These are phyloP conservation scores for Hyphantria cunea DNA, from an alignment of 1,140 invertebrate genomes.

Conservation along the genomic window DNA sequence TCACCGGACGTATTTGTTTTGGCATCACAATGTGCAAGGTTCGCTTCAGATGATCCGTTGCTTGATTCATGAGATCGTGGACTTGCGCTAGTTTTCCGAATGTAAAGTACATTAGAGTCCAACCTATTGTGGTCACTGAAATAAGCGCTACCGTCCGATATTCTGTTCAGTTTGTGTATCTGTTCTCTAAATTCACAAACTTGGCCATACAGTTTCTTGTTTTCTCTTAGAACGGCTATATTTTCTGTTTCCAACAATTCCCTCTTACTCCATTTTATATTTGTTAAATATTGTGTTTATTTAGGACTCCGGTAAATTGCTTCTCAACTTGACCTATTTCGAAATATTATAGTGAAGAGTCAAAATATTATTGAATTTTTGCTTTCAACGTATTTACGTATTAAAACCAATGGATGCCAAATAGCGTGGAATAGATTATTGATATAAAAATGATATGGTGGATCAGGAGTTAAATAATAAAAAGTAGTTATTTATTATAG, in stretches of 20 bases:
- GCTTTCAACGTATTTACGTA: too few species aligned
- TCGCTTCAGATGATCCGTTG: slow-evolving; percentile 69
- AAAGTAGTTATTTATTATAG: too few species aligned
- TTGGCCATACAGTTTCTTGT: slow-evolving; percentile 92
- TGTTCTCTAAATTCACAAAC: slow-evolving; percentile 90
- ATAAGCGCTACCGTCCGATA: slow-evolving; percentile 70
- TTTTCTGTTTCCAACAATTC: slow-evolving; percentile 95
- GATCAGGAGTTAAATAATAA: too few species aligned
- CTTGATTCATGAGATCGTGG: slow-evolving; percentile 72
- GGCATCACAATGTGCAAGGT: slow-evolving; percentile 57
- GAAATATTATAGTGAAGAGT: too few species aligned
- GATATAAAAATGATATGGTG: too few species aligned
- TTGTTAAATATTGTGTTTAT: too few species aligned
- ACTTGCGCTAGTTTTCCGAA: slow-evolving; percentile 66
- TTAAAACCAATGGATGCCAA: too few species aligned
- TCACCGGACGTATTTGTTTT: slow-evolving; percentile 73
- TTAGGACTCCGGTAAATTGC: too few species aligned
- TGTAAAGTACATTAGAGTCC: slow-evolving; percentile 68
- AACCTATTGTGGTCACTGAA: slow-evolving; percentile 54
- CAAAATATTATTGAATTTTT: too few species aligned
- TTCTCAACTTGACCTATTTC: too few species aligned
- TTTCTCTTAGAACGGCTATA: slow-evolving; percentile 92
- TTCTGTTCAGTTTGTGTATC: slow-evolving; percentile 74
- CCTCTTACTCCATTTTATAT: slow-evolving; percentile 95
- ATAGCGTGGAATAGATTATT: too few species aligned